Evolutionary conservation across 2,888 invertebrate species (phyloP).

Genomic region (Conchocele bisecta): DNA sequence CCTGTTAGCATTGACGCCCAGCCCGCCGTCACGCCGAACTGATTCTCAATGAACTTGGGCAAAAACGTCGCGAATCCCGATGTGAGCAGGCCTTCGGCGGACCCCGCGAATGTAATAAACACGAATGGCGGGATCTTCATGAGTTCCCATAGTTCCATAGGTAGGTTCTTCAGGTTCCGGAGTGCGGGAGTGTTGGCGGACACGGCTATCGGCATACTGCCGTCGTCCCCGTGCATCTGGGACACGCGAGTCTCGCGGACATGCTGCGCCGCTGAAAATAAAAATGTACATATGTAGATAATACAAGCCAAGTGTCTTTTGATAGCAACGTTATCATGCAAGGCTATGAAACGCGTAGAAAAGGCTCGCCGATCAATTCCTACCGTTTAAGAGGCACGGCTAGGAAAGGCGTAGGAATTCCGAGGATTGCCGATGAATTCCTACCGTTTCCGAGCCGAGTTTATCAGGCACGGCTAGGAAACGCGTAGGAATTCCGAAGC

Average conservation of each 20-base stretch:
- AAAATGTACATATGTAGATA: too few relatives aligned
- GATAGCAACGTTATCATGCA: too few relatives aligned
- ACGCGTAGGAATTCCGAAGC: too few relatives aligned
- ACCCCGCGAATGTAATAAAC: constrained; percentile 87
- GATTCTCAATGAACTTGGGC: constrained; percentile 90
- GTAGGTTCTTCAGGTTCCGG: constrained; percentile 53
- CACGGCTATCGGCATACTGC: constrained; percentile 30
- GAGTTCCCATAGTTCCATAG: constrained; percentile 51
- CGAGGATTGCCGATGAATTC: too few relatives aligned
- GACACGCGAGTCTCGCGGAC: constrained; percentile 65
- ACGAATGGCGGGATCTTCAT: constrained; percentile 83
- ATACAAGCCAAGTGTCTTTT: too few relatives aligned
- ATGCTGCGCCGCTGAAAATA: constrained; percentile 64
- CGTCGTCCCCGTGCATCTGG: constrained; percentile 68
- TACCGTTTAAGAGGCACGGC: too few relatives aligned
- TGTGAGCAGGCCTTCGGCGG: constrained; percentile 83
- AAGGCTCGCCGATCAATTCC: too few relatives aligned
- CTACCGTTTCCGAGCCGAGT: too few relatives aligned
- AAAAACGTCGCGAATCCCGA: constrained; percentile 88
- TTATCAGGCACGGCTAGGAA: too few relatives aligned
- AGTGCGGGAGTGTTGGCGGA: constrained; percentile 23
- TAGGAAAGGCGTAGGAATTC: too few relatives aligned
- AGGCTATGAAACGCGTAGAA: too few relatives aligned
- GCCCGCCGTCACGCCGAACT: constrained; percentile 88
- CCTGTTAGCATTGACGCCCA: constrained; percentile 88